Evolutionary conservation across 2,113 vertebrate species (phyloP).

Genomic region (Xiphophorus maculatus): DNA sequence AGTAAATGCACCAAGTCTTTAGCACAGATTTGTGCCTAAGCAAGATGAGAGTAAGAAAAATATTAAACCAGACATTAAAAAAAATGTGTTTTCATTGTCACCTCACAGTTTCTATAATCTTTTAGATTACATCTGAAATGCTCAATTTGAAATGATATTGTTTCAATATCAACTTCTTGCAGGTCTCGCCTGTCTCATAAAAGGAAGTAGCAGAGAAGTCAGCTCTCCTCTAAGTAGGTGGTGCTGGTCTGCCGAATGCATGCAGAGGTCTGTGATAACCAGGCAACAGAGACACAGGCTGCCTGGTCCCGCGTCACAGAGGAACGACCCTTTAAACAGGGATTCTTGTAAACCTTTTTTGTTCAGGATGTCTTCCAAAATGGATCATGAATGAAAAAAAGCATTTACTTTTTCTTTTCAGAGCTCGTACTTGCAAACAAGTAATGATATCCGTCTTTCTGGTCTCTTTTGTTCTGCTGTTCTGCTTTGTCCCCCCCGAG

Average conservation of each 20-base stretch:
- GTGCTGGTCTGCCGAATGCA: slow-evolving; percentile 57
- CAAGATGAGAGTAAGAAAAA: no score
- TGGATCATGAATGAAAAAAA: slow-evolving; percentile 58
- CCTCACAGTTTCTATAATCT: not conserved
- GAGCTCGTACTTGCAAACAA: slow-evolving; percentile 40
- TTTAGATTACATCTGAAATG: not conserved
- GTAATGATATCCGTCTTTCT: slow-evolving; percentile 49
- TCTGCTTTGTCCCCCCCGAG: slow-evolving; percentile 14
- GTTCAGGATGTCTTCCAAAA: slow-evolving; percentile 49
- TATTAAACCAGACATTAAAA: no score
- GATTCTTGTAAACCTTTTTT: slow-evolving; percentile 49
- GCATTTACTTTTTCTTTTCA: slow-evolving; percentile 17
- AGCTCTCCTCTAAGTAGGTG: slow-evolving; percentile 45
- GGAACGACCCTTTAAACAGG: slow-evolving; percentile 55
- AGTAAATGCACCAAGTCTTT: not conserved
- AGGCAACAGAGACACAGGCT: slow-evolving; percentile 53
- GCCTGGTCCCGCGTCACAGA: slow-evolving; percentile 30
- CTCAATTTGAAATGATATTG: not conserved
- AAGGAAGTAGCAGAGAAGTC: slow-evolving; percentile 66
- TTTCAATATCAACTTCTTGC: slow-evolving; percentile 12
- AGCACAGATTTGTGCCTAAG: no score
- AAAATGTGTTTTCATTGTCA: no score
- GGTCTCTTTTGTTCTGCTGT: slow-evolving; percentile 6
- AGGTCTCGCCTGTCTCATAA: slow-evolving; percentile 11
- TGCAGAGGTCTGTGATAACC: slow-evolving; percentile 48